These are phyloP conservation scores for Macropus fuliginosus DNA, from an alignment of 2,797 vertebrate species.

Conservation along the genomic window DNA sequence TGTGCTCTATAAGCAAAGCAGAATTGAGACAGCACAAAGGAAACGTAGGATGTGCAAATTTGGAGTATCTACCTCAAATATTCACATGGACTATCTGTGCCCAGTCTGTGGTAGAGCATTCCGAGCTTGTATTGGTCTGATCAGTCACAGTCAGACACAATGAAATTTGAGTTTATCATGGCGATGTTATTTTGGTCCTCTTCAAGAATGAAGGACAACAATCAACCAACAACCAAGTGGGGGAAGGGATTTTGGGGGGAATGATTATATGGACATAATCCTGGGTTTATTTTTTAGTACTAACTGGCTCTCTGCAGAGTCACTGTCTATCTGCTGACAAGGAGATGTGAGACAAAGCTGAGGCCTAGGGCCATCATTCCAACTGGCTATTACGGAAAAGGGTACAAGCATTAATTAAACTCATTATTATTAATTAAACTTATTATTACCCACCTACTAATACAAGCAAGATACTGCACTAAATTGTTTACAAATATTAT, in stretches of 20 bases:
- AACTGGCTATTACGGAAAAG: neutral
- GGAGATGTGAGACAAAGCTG: neutral
- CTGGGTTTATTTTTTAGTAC: neutral
- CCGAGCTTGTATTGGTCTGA: no score
- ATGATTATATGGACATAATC: neutral
- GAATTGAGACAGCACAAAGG: no score
- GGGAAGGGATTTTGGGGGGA: slow-evolving; percentile 1
- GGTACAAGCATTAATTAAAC: neutral
- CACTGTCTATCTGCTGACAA: neutral
- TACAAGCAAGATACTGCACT: neutral
- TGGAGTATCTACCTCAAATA: no score
- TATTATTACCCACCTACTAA: neutral
- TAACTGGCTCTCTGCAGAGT: neutral
- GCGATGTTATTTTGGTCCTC: no score
- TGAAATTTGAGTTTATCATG: no score
- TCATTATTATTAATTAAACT: neutral
- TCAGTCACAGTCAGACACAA: no score
- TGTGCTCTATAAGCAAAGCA: no score
- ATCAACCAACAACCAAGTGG: no score
- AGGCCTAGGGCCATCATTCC: neutral
- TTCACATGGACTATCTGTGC: no score
- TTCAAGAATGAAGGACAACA: no score
- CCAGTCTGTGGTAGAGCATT: no score
- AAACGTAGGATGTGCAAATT: no score
- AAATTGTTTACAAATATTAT: neutral